Conservation (phyloP, 2,888 invertebrate species). For the Mechanitis messenoides region DNA sequence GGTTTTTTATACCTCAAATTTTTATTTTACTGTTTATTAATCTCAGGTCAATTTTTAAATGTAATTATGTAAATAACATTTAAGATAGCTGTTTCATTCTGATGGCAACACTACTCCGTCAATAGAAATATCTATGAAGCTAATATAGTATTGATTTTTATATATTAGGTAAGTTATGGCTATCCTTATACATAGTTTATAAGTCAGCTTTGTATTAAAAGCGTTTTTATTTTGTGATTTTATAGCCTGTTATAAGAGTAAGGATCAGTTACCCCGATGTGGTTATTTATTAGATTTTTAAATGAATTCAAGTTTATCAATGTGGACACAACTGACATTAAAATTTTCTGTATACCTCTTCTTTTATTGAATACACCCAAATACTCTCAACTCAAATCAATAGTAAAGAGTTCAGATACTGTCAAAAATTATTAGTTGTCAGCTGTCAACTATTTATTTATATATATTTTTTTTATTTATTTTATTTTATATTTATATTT, state of each 20-base stretch:
- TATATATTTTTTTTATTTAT: too few relatives aligned
- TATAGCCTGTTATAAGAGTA: constrained; percentile 35
- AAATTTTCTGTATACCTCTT: constrained; percentile 39
- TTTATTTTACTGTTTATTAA: too few relatives aligned
- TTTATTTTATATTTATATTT: too few relatives aligned
- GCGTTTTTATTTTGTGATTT: constrained; percentile 44
- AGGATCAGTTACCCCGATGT: constrained; percentile 29
- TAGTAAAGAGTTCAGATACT: too few relatives aligned
- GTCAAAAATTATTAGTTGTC: too few relatives aligned
- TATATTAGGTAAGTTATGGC: constrained; percentile 39
- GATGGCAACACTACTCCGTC: constrained; percentile 15
- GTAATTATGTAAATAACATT: constrained; percentile 6
- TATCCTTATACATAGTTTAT: constrained; percentile 30
- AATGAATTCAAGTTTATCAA: constrained; percentile 17
- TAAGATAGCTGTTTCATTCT: neutral
- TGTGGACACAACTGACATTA: constrained; percentile 54
- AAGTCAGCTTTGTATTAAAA: constrained; percentile 26
- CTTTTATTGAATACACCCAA: constrained; percentile 16
- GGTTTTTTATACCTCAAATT: neutral
- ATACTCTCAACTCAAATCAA: too few relatives aligned
- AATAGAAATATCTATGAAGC: constrained; percentile 40
- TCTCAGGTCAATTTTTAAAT: neutral
- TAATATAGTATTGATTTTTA: constrained; percentile 57
- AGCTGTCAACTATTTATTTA: too few relatives aligned
- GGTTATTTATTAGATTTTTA: constrained; percentile 25